A percentile compares a stretch with the other conserved stretches of the same genome.
These are phyloP conservation scores for Choristoneura fumiferana DNA, from an alignment of 1,140 invertebrate genomes.

Conservation along the genomic window DNA sequence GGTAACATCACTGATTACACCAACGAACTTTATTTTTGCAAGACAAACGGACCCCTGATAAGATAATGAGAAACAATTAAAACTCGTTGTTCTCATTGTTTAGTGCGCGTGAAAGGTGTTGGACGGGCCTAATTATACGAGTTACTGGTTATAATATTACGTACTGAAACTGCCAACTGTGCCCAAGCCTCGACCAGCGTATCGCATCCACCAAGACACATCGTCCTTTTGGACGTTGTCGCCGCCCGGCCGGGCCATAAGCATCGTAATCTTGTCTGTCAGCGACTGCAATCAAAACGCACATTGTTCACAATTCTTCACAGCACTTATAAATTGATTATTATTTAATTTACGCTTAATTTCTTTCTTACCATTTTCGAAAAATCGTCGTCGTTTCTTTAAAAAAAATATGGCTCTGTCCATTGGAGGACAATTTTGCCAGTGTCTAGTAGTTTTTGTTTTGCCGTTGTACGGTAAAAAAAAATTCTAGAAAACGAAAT, in stretches of 20 bases:
- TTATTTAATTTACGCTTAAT: conserved; percentile 38
- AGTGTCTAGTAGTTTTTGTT: too few species aligned
- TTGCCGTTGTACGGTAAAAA: too few species aligned
- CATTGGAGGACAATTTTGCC: too few species aligned
- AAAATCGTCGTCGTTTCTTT: too few species aligned
- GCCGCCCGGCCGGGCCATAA: conserved; percentile 88
- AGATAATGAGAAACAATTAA: conserved; percentile 14
- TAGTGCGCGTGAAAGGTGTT: not conserved
- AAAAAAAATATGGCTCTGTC: too few species aligned
- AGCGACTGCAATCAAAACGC: conserved; percentile 82
- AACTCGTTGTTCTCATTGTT: not conserved
- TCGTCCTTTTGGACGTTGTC: conserved; percentile 87
- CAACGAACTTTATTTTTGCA: not conserved
- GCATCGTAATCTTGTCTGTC: conserved; percentile 85
- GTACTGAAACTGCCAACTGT: conserved; percentile 87
- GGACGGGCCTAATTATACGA: conserved; percentile 1
- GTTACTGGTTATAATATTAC: conserved; percentile 40
- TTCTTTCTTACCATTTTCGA: conserved; percentile 66
- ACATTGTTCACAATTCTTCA: conserved; percentile 36
- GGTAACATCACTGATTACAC: too few species aligned
- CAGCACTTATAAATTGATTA: conserved; percentile 24
- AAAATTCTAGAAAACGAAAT: too few species aligned
- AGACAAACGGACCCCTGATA: not conserved
- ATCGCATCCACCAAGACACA: conserved; percentile 93
- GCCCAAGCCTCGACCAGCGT: conserved; percentile 89